phyloP scores from a whole-genome alignment of 2,113 vertebrate genomes.

The Phainopepla nitens region DNA sequence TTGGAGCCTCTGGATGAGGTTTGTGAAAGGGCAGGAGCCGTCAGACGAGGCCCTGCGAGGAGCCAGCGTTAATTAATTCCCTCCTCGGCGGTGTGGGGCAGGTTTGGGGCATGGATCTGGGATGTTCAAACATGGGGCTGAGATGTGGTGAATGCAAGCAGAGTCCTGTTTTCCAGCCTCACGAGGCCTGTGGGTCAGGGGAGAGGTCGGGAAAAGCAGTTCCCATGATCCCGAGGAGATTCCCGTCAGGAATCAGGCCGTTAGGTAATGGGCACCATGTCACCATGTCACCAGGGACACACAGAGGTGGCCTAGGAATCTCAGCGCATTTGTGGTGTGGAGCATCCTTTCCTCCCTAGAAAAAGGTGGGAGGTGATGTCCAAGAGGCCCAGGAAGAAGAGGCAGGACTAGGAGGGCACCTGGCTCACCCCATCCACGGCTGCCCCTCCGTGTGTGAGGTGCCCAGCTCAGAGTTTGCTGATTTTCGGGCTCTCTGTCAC shows the following conservation, averaged over 20 bases:
- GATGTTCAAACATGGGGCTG: background rate
- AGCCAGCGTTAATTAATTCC: background rate
- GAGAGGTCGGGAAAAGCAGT: background rate
- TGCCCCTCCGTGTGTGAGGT: background rate
- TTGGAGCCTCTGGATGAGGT: background rate
- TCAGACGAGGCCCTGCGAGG: background rate
- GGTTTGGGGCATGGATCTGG: background rate
- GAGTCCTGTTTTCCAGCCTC: background rate
- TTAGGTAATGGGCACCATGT: rapidly evolving
- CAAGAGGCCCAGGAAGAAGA: background rate
- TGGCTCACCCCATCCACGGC: background rate
- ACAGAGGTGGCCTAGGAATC: background rate
- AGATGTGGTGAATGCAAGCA: background rate
- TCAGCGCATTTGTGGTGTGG: background rate
- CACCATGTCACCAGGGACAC: rapidly evolving
- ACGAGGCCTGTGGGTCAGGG: background rate
- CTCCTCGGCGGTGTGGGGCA: background rate
- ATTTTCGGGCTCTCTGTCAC: background rate
- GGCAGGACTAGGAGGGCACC: background rate
- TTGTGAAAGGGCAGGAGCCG: background rate
- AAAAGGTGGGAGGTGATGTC: background rate
- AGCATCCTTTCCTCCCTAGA: background rate
- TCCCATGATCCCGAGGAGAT: background rate
- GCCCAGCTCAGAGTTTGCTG: background rate
- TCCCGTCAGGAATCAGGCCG: background rate